Base-by-base conservation (phyloP, 2,113 vertebrate genomes). In the Myotis yumanensis region DNA sequence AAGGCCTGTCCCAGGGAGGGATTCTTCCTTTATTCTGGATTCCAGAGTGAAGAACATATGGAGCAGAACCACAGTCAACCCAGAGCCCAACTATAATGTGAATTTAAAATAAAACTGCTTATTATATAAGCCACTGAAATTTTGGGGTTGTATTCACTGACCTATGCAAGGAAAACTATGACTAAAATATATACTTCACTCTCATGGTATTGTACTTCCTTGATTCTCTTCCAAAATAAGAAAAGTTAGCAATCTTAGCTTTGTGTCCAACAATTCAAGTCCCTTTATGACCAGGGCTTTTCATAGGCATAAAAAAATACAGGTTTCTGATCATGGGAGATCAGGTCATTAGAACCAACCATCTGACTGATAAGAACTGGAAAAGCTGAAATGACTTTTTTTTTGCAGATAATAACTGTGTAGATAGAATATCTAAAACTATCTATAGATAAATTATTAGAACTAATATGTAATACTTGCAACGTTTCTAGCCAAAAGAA, bases 1-100 rank as follows among this genome's bases (percentile, higher is more conserved):
- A 40, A 35, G 62, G 51, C 3, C 35, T 30, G 83, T n/a, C 35
- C 15, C 59, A 84, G 25, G 46, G 4, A 30, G 12, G 46, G 23
- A 32, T 54, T 85, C 62, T 64, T 73, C 57, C 20, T 57, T 80
- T 32, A 35, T 72, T 73, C 32, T 75, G 51, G 66, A 80, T 51
- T 75, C 51, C 40, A 88, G n/a, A 88, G 93, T 82, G 46, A 95
- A 77, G 82, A 88, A 73, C 59, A 88, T 59, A 64, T n/a, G 28
- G 32, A 81, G 4, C 9, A 87, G 28, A 80, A 12, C 7, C 37
- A 82, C 22, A 80, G 76, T 87, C 37, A 83, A 51, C 28, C 17
- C 22, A 72, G 84, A 66, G 32, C 46, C 54, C 91, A 95, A 93
- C 54, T 68, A 7, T 75, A 88, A 81, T 2, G 22, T 80, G 32